Conservation (phyloP, 2,888 invertebrate genomes). For the Drosophila meridionalis region DNA sequence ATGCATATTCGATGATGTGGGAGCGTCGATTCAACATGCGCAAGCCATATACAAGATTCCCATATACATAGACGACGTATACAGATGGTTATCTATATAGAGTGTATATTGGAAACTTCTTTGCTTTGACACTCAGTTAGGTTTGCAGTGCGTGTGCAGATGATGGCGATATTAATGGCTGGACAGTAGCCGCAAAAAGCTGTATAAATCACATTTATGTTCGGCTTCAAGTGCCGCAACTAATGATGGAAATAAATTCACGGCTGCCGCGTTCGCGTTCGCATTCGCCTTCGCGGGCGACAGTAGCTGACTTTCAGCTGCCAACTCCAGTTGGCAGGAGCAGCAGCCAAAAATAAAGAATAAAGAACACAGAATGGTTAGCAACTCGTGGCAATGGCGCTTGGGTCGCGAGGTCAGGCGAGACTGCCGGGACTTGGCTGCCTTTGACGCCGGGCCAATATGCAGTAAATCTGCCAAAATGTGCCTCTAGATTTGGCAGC, state of each 20-base stretch:
- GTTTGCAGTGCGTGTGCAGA: conserved; percentile 47
- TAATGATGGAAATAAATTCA: conserved; percentile 83
- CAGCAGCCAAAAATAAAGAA: conserved; percentile 34
- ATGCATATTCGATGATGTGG: conserved; percentile 81
- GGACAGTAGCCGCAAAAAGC: conserved; percentile 54
- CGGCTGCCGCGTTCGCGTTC: conserved; percentile 40
- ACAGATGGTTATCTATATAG: background rate
- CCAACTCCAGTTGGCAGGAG: conserved; percentile 30
- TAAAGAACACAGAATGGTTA: conserved; percentile 20
- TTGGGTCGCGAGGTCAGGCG: conserved; percentile 30
- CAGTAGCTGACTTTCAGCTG: conserved; percentile 61
- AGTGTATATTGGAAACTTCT: conserved; percentile 8
- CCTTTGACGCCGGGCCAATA: conserved; percentile 85
- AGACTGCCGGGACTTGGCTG: conserved; percentile 71
- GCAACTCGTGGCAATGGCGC: conserved; percentile 7
- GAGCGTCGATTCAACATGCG: conserved; percentile 34
- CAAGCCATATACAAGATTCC: conserved; percentile 9
- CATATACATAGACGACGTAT: conserved; percentile 7
- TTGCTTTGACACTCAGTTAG: conserved; percentile 41
- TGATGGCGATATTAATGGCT: conserved; percentile 22
- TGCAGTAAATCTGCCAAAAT: conserved; percentile 85
- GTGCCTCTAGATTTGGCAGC: conserved; percentile 79
- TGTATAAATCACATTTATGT: conserved; percentile 76
- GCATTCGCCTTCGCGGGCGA: conserved; percentile 40
- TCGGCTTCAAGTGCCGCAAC: conserved; percentile 78